phyloP scores from a whole-genome alignment of 2,113 vertebrate species.

The Pseudonaja textilis region DNA sequence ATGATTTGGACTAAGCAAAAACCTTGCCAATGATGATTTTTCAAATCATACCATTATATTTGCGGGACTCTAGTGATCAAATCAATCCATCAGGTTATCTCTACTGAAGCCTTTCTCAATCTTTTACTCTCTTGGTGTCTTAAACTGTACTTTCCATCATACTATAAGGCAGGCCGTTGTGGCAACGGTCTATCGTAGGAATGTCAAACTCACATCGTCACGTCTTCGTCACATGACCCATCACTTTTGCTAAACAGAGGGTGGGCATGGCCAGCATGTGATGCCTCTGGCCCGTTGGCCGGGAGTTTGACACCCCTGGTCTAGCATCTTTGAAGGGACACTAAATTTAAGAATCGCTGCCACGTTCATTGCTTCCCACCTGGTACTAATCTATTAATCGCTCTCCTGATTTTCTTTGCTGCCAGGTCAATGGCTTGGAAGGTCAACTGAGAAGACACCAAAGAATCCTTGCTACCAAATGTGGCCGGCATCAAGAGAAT shows the following conservation, averaged over 20 bases:
- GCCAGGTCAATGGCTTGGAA: slow-evolving; percentile 56
- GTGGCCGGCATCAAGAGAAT: too few species aligned
- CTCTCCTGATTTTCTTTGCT: slow-evolving; percentile 9
- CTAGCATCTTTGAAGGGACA: not conserved
- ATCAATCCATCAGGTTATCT: not conserved
- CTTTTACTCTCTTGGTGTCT: not conserved
- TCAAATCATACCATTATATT: not conserved
- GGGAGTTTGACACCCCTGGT: too few species aligned
- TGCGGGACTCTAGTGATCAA: not conserved
- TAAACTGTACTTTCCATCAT: not conserved
- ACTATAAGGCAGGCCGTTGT: not conserved
- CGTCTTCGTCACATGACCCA: too few species aligned
- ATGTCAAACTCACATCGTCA: too few species aligned
- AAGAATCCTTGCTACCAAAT: slow-evolving; percentile 7
- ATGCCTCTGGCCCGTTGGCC: accelerated
- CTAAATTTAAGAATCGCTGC: too few species aligned
- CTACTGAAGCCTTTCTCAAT: not conserved
- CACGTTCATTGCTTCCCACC: not conserved
- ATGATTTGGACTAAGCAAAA: not conserved
- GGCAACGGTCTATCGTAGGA: not conserved
- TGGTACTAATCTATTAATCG: not conserved
- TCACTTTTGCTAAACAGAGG: too few species aligned
- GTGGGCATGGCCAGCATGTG: too few species aligned
- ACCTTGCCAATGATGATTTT: not conserved
- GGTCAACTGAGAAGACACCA: slow-evolving; percentile 56